Evolutionary conservation across 2,888 invertebrate species (phyloP), one percentile per base, ranked within the genome.

Genomic region (Esperia sulphurella): DNA sequence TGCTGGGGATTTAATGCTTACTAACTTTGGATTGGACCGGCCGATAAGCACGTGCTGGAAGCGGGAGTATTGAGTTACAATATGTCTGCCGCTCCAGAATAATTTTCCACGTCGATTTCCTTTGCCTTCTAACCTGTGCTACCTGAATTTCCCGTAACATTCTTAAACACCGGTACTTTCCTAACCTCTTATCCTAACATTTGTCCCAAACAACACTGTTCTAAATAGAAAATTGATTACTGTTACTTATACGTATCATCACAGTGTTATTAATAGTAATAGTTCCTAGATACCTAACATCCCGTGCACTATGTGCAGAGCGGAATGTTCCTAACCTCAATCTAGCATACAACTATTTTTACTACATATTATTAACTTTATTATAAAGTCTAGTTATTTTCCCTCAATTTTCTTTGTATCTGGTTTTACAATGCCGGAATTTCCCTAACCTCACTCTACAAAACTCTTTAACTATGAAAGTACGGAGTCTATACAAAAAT

Each of bases 11-110:
- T 59, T 52, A 59, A 52, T 54, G 63, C 60, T 64, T 58, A 56
- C 63, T 71, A 68, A 66, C 68, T 57, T 58, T 58, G 57, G 67
- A 59, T 67, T 60, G 62, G 64, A 45, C 63, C 65, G 60, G 51
- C 57, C 65, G 65, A 65, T 71, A 64, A 71, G 59, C 73, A 71
- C 75, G 76, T 75, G 74, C 78, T 82, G 82, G 81, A 83, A 63
- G 68, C 68, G 71, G 58, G 69, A 70, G 85, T 83, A 77, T 88
- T 78, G 76, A 80, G 79, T 88, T 88, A 75, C 87, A 88, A 79
- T 68, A 82, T 83, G 83, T 84, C 84, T 70, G 73, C 60, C 70
- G 79, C 75, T 83, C 79, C 81, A 80, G 81, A 80, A 79, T 71
- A 70, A 72, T 75, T 74, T 73, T 71, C 59, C 60, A 63, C 71